Percentiles rank a stretch among this genome's conserved stretches.
These are phyloP conservation scores for Ladona fulva DNA, from an alignment of 1,140 invertebrate species.

Conservation along the genomic window DNA sequence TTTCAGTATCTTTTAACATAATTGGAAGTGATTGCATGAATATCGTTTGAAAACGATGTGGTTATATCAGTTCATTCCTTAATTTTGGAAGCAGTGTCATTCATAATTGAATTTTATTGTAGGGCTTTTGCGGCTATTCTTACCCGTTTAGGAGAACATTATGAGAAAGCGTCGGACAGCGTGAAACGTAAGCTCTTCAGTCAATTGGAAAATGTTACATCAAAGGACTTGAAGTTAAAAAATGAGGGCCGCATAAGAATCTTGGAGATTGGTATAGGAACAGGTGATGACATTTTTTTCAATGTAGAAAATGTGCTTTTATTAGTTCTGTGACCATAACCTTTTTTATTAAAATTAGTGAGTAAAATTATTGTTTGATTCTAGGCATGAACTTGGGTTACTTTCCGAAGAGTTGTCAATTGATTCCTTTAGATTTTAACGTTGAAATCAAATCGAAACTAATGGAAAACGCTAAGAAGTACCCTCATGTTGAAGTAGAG, in stretches of 20 bases:
- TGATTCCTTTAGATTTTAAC: slow-evolving; percentile 31
- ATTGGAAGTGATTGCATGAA: too few species aligned
- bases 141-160: background rate
- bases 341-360: background rate
- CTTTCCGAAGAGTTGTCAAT: slow-evolving; percentile 30
- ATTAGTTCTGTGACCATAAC: background rate
- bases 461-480: slow-evolving; percentile 23
- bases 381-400: slow-evolving; percentile 31
- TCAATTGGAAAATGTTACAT: background rate
- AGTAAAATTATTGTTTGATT: background rate
- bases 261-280: background rate
- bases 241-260: background rate
- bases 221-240: background rate
- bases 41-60: background rate
- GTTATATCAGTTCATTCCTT: background rate
- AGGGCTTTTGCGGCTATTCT: background rate
- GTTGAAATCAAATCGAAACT: slow-evolving; percentile 28
- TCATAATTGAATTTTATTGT: background rate
- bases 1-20: too few species aligned
- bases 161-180: background rate
- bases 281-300: background rate
- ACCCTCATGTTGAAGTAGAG: slow-evolving; percentile 29
- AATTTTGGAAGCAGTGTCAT: background rate
- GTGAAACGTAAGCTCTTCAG: background rate
- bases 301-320: background rate